These are phyloP conservation scores for Calameuta idolon DNA, from an alignment of 2,888 invertebrate genomes.

Conservation along the genomic window DNA sequence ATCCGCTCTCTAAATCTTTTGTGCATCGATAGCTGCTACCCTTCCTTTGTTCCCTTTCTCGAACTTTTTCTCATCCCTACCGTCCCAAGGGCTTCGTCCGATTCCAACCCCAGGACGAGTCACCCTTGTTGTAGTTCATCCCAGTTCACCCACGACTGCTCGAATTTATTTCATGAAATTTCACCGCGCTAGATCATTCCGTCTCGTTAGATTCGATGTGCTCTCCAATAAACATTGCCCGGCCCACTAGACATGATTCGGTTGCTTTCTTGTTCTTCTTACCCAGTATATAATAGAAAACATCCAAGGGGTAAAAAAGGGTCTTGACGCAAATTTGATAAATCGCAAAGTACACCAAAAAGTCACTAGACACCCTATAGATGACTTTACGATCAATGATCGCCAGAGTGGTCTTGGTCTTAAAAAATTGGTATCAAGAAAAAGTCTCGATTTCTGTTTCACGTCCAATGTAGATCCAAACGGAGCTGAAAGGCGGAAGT, in stretches of 20 bases:
- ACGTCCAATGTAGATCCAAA: background rate
- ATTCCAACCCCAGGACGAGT: background rate
- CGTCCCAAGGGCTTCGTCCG: background rate
- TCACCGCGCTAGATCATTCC: background rate
- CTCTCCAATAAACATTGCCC: background rate
- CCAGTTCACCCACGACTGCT: background rate
- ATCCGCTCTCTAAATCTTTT: slow-evolving; percentile 33
- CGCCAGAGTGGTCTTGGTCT: background rate
- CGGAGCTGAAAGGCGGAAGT: background rate
- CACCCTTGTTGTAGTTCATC: background rate
- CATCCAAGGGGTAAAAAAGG: background rate
- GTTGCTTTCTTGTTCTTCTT: background rate
- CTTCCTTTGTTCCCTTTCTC: slow-evolving; percentile 15
- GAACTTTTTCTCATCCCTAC: slow-evolving; percentile 13
- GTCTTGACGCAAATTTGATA: background rate
- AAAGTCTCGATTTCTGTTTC: background rate
- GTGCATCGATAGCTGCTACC: slow-evolving; percentile 28
- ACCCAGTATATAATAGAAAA: background rate
- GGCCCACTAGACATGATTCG: background rate
- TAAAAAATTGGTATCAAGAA: background rate
- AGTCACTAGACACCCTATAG: background rate
- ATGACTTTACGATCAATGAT: background rate
- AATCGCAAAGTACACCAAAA: background rate
- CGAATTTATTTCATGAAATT: slow-evolving; percentile 15
- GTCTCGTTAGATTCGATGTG: slow-evolving; percentile 1